Conservation (phyloP, 2,797 vertebrate species). For the Pangasius larnaudii region DNA sequence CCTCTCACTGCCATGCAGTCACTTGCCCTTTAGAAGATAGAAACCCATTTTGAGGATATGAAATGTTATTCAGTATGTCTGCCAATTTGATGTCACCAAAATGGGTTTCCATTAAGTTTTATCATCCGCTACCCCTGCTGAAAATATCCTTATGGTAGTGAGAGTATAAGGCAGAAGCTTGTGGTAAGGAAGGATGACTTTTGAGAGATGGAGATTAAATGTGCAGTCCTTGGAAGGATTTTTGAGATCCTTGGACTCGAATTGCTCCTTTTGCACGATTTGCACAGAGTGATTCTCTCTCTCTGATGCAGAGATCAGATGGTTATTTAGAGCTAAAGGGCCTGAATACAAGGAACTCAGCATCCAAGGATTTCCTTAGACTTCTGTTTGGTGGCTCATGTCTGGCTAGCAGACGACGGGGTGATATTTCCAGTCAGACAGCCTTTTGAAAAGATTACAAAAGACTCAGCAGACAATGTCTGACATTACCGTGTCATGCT, state of each 20-base stretch:
- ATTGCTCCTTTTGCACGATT: conserved; percentile 31
- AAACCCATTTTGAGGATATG: conserved; percentile 25
- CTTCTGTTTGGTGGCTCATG: not conserved
- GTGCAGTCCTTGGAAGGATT: conserved; percentile 26
- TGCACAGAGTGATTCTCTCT: conserved; percentile 15
- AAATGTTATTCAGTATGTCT: conserved; percentile 22
- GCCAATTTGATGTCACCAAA: conserved; percentile 32
- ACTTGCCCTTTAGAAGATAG: conserved; percentile 38
- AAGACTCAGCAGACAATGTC: not conserved
- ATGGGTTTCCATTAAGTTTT: conserved; percentile 41
- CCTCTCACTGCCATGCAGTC: not conserved
- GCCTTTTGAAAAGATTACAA: not conserved
- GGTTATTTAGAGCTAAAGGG: conserved; percentile 14
- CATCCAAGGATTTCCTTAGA: not conserved
- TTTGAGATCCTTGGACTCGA: conserved; percentile 30
- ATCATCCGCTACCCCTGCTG: conserved; percentile 20
- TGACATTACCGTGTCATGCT: not conserved
- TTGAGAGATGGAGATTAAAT: conserved; percentile 21
- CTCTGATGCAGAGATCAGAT: not conserved
- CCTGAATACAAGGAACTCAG: conserved; percentile 3
- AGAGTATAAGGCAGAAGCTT: conserved; percentile 7
- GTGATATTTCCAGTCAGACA: conserved; percentile 23
- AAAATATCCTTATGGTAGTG: not conserved
- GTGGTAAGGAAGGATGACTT: conserved; percentile 8
- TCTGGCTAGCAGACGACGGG: not conserved